Base-by-base conservation (phyloP, 2,797 vertebrate genomes). In the Pseudochirops corinnae region DNA sequence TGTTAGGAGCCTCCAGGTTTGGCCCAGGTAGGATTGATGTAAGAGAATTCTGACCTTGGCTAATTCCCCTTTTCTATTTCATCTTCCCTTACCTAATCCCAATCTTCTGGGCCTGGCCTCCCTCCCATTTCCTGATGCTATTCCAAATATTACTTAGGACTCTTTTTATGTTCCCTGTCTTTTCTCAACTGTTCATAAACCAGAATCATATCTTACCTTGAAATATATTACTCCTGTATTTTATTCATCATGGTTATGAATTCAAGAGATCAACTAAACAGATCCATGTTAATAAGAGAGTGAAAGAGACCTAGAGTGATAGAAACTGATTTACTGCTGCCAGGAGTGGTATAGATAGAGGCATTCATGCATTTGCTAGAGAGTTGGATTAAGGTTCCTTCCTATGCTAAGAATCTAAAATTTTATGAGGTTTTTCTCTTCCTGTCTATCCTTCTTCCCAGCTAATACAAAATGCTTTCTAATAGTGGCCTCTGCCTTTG, bases 21-120 rank as follows among this genome's bases (percentile, higher is more conserved):
- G 7, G 52, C 56, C 91, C 21, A 16, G 56, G 62, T 56, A 50
- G 67, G 93, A 92, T 55, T 95, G 92, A 95, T 97, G 93, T 0
- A 55, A 56, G 90, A 96, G 87, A 96, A 57, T 53, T 87, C 91
- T 74, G 39, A 91, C 12, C 28, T 11, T 92, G 96, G 52, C 60
- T 10, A 24, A 18, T n/a, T 24, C 0, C 29, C 46, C 58, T 50
- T 82, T 39, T 56, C 26, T 9, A 52, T 4, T 31, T 26, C 62
- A n/a, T 4, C 52, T 82, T 82, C n/a, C 39, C 90, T 18, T 33
- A 39, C 60, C 39, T 3, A 46, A 94, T 82, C 29, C 58, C 31
- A 39, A 3, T 33, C 29, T 56, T 93, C 82, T 95, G 33, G 92
- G 56, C 57, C 90, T 55, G 90, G 28, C 55, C 6, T 55, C 28